Evolutionary conservation across 2,113 vertebrate species (phyloP).

Genomic region (Eolophus roseicapilla): DNA sequence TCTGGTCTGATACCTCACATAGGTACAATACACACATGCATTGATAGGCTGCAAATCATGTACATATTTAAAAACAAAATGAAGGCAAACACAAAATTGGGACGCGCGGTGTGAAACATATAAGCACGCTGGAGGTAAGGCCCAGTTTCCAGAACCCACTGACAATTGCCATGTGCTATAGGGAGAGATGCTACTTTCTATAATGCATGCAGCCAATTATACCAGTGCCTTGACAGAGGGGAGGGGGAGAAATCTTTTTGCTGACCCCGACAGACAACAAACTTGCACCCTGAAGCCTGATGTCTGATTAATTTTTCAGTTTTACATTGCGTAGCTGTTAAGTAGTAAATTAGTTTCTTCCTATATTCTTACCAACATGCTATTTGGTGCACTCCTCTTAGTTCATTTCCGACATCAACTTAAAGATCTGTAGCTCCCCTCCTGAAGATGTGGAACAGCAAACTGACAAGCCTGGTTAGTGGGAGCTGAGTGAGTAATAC

Average conservation of each 20-base stretch:
- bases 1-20: neutral
- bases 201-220: neutral
- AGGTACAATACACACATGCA: accelerated
- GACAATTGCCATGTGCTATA: accelerated
- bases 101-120: accelerated
- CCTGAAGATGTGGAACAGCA: neutral
- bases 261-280: neutral
- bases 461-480: neutral
- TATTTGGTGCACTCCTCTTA: neutral
- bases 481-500: neutral
- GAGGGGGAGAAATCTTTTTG: neutral
- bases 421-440: neutral
- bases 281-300: neutral
- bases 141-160: neutral
- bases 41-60: neutral
- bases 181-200: neutral
- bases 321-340: neutral
- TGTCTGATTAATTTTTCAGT: neutral
- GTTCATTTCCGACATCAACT: neutral
- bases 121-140: neutral
- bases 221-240: neutral
- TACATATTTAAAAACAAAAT: neutral
- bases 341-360: neutral
- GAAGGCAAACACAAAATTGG: neutral
- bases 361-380: neutral